phyloP scores from a whole-genome alignment of 2,797 vertebrate species.

The Falco rusticolus region DNA sequence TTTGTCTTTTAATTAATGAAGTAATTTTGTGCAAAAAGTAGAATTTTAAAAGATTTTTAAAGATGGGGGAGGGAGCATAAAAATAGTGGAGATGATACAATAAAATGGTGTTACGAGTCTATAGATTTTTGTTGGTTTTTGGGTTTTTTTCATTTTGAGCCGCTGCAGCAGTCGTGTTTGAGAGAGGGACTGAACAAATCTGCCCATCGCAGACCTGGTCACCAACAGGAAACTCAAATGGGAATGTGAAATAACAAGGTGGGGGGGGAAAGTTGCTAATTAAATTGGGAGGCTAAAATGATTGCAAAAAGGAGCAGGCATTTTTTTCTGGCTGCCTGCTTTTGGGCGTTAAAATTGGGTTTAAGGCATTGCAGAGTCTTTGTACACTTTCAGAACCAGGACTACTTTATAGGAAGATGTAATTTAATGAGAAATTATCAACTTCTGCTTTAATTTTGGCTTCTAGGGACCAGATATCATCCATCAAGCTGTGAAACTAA shows the following conservation, averaged over 20 bases:
- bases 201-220: neutral
- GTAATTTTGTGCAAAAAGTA: conserved; percentile 75
- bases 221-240: neutral
- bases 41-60: conserved; percentile 64
- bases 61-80: conserved; percentile 41
- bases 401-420: conserved; percentile 35
- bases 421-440: conserved; percentile 43
- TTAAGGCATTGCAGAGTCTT: neutral
- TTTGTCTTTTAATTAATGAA: conserved; percentile 81
- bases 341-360: neutral
- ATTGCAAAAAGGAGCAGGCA: neutral
- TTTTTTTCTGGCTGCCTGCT: neutral
- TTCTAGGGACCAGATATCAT: conserved; percentile 71
- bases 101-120: conserved; percentile 34
- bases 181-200: neutral
- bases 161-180: conserved; percentile 10
- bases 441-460: conserved; percentile 55
- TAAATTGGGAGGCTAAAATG: neutral
- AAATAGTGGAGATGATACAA: conserved; percentile 56
- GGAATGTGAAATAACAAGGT: neutral
- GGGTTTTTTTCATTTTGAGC: neutral
- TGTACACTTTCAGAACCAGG: neutral
- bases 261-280: neutral
- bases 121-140: conserved; percentile 39
- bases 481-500: conserved; percentile 80